A percentile compares a stretch with the other conserved stretches of the same genome.
These are phyloP conservation scores for Pemphredon lugubris DNA, from an alignment of 2,888 invertebrate genomes.

Conservation along the genomic window DNA sequence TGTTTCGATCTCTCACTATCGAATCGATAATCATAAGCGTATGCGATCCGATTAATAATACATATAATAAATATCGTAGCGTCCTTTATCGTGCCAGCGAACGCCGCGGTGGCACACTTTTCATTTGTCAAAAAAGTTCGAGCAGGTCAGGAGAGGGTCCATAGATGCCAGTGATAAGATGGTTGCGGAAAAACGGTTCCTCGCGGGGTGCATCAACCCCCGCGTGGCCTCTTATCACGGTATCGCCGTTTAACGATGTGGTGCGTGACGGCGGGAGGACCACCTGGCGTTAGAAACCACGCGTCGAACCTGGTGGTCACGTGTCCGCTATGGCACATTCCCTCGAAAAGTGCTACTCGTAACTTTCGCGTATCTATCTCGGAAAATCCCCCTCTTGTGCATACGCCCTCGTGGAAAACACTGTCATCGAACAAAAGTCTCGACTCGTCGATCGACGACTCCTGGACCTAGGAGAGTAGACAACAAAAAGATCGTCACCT, in stretches of 20 bases:
- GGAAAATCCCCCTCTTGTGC: slow-evolving; percentile 8
- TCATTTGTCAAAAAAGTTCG: slow-evolving; percentile 40
- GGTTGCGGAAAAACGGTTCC: slow-evolving; percentile 60
- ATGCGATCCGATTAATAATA: too few species aligned
- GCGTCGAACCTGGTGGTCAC: slow-evolving; percentile 75
- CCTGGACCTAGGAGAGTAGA: too few species aligned
- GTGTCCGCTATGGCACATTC: slow-evolving; percentile 72
- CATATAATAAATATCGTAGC: too few species aligned
- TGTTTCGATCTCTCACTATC: too few species aligned
- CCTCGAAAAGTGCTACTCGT: slow-evolving; percentile 61
- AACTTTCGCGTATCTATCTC: slow-evolving; percentile 41
- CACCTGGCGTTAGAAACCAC: slow-evolving; percentile 74
- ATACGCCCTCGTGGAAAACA: not conserved
- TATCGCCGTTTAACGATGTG: slow-evolving; percentile 73
- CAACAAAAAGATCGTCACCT: too few species aligned
- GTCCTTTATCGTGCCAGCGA: too few species aligned
- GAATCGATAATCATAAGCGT: too few species aligned
- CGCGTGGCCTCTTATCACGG: slow-evolving; percentile 68
- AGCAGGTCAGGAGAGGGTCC: slow-evolving; percentile 34
- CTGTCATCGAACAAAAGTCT: not conserved
- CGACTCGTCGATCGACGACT: too few species aligned
- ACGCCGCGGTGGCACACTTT: too few species aligned
- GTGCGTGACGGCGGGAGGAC: slow-evolving; percentile 70
- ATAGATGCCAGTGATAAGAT: slow-evolving; percentile 51
- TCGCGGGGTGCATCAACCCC: slow-evolving; percentile 55